Conservation (phyloP, 2,797 vertebrate genomes). For the Myotis planiceps region DNA sequence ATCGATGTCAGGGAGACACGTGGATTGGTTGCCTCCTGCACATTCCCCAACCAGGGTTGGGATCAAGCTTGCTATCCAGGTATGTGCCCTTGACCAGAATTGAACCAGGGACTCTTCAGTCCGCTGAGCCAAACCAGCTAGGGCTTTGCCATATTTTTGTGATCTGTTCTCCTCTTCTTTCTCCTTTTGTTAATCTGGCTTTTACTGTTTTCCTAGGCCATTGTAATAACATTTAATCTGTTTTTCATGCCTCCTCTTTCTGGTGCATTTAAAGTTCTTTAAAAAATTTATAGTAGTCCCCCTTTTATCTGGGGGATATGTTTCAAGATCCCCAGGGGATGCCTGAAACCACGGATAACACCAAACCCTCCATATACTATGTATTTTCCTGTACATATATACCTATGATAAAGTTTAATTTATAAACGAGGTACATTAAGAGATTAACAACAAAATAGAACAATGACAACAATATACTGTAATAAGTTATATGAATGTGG, state of each 20-base stretch:
- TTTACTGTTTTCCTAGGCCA: not conserved
- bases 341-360: not conserved
- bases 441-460: not conserved
- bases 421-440: not conserved
- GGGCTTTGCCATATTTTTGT: not conserved
- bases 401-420: not conserved
- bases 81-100: not conserved
- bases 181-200: slow-evolving; percentile 2
- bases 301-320: not conserved
- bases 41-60: too few relatives aligned
- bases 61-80: too few relatives aligned
- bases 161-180: not conserved
- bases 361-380: not conserved
- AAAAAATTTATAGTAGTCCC: not conserved
- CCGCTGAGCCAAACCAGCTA: not conserved
- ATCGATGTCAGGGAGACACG: too few relatives aligned
- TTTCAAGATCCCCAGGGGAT: not conserved
- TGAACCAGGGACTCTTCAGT: not conserved
- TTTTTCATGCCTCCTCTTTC: not conserved
- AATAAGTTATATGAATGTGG: not conserved
- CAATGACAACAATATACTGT: not conserved
- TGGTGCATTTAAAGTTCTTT: not conserved
- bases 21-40: too few relatives aligned
- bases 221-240: not conserved
- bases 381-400: not conserved